These are phyloP conservation scores for Pristionchus mayeri DNA, from an alignment of 2,888 invertebrate genomes.

Conservation along the genomic window DNA sequence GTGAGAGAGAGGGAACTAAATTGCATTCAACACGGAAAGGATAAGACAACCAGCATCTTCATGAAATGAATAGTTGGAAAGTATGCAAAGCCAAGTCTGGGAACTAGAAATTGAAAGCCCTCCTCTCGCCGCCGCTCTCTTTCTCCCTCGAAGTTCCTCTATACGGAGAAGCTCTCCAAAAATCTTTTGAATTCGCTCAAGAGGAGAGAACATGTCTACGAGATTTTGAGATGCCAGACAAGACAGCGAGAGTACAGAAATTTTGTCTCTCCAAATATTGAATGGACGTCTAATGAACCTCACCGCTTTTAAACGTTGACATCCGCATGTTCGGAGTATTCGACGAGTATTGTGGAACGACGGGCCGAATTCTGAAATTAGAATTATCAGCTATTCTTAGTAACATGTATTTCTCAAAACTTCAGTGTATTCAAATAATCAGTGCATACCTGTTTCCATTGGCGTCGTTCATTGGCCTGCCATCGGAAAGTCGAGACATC, in stretches of 20 bases:
- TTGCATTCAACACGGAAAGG: too few species aligned
- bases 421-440: neutral
- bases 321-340: neutral
- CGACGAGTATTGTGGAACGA: neutral
- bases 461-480: neutral
- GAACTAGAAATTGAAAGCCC: neutral
- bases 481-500: constrained; percentile 9
- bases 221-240: neutral
- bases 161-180: neutral
- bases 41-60: too few species aligned
- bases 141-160: neutral
- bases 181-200: constrained; percentile 12
- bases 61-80: too few species aligned
- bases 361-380: neutral
- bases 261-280: too few species aligned
- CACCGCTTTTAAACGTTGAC: constrained; percentile 24
- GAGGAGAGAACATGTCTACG: neutral
- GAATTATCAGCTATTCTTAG: neutral
- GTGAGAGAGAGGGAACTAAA: too few species aligned
- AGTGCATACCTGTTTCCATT: neutral
- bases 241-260: too few species aligned
- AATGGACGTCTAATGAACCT: neutral
- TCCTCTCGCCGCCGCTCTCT: neutral
- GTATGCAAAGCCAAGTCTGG: neutral
- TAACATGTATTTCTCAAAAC: neutral